phyloP scores from a whole-genome alignment of 2,113 vertebrate species.

The Amblyopsis rosae region DNA sequence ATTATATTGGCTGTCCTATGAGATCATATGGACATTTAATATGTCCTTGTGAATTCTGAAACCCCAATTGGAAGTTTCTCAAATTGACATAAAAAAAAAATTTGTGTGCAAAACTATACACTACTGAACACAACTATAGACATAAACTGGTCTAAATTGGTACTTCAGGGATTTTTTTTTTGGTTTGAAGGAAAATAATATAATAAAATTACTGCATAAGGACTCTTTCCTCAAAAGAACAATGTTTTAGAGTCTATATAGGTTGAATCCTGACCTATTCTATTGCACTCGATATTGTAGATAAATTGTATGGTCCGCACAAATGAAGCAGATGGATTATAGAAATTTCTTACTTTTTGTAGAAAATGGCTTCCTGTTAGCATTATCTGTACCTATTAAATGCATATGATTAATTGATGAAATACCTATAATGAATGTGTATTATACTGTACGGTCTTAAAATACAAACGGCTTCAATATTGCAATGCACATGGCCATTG shows the following conservation, averaged over 20 bases:
- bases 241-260: slow-evolving; percentile 15
- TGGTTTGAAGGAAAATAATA: not conserved
- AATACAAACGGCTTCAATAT: slow-evolving; percentile 23
- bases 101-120: slow-evolving; percentile 17
- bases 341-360: not conserved
- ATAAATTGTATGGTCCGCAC: slow-evolving; percentile 9
- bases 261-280: slow-evolving; percentile 8
- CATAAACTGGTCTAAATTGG: not conserved
- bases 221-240: not conserved
- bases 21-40: too few species aligned
- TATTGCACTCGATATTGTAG: slow-evolving; percentile 11
- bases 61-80: slow-evolving; percentile 29
- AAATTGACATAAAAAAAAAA: slow-evolving; percentile 3
- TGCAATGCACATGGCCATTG: slow-evolving; percentile 14
- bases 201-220: too few species aligned
- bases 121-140: slow-evolving; percentile 10
- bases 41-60: slow-evolving; percentile 8
- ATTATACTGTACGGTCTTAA: slow-evolving; percentile 1
- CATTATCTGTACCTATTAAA: not conserved
- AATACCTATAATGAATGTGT: slow-evolving; percentile 13
- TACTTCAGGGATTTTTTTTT: slow-evolving; percentile 11
- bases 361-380: slow-evolving; percentile 8
- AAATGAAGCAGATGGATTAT: slow-evolving; percentile 1
- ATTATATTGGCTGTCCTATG: not conserved
- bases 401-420: slow-evolving; percentile 13